These are phyloP conservation scores for Trissolcus brochymenae DNA, from an alignment of 2,888 invertebrate species.

Conservation along the genomic window DNA sequence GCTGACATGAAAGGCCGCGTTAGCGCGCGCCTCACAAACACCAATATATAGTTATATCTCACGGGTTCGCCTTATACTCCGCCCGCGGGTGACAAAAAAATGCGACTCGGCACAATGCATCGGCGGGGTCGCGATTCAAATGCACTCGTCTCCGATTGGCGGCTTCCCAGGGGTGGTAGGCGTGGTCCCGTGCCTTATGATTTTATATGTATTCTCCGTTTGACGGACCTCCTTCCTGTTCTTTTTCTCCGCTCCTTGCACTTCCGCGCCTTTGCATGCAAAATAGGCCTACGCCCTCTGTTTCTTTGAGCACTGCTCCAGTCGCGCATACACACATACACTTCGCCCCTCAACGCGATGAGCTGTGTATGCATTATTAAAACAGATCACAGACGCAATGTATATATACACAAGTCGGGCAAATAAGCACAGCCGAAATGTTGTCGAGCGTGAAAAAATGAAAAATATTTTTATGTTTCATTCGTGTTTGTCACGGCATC, in stretches of 20 bases:
- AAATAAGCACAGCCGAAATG: constrained; percentile 57
- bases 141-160: constrained; percentile 72
- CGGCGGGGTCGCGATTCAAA: constrained; percentile 73
- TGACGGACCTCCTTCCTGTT: constrained; percentile 63
- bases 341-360: constrained; percentile 6
- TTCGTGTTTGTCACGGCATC: constrained; percentile 54
- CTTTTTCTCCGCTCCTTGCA: constrained; percentile 48
- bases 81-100: constrained; percentile 65
- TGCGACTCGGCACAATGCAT: constrained; percentile 70
- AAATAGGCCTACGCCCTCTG: constrained; percentile 64
- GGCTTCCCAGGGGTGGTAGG: constrained; percentile 70
- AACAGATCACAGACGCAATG: constrained; percentile 40
- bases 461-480: constrained; percentile 67
- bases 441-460: constrained; percentile 60
- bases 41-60: constrained; percentile 26
- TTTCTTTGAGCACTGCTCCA: constrained; percentile 31
- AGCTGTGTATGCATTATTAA: constrained; percentile 40
- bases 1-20: constrained; percentile 34
- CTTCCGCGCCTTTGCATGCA: constrained; percentile 61
- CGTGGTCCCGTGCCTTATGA: constrained; percentile 74
- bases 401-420: constrained; percentile 50
- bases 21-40: constrained; percentile 13
- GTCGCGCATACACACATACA: not conserved
- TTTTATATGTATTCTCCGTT: constrained; percentile 73
- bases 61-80: constrained; percentile 61